Evolutionary conservation across 2,113 vertebrate species (phyloP), one percentile per base, ranked within the genome.

Genomic region (Poecilia latipinna): DNA sequence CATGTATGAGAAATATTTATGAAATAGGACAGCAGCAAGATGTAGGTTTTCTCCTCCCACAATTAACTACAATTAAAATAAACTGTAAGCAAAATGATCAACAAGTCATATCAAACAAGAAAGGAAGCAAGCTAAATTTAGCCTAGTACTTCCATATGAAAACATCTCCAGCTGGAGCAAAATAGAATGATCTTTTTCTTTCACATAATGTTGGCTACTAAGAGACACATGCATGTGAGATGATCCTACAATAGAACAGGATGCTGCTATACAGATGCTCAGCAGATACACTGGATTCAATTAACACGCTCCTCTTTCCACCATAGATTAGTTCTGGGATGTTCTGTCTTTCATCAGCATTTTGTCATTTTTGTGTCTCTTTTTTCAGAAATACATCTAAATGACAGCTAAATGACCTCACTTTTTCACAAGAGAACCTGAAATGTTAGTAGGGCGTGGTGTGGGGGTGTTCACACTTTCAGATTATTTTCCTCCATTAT

Each of bases 301-400:
- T 90, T 90, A 79, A 29, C 54, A 48, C 31, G 70, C 39, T 31
- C 42, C 44, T 60, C 79, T 74, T 31, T 72, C 66, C 44, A 71
- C 60, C 74, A 28, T 39, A 89, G 79, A 90, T 90, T 89, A 44
- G 75, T 87, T 90, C 72, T 86, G 83, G 80, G 78, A 75, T 75
- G 86, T 82, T 91, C 89, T 93, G 90, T 80, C 74, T 89, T 91
- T 82, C 37, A 90, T 92, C 86, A 86, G 75, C 77, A 63, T 72
- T 73, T 39, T 22, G 22, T 64, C 39, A 39, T 71, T 86, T 85
- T 82, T 67, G 60, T 75, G 62, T 37, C 15, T 57, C 48, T 15
- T 44, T 1, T 29, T 29, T 3, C 67, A 75, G 60, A 80, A 63
- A 62, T 76, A 51, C 26, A 31, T 81, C 78, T 1, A 8, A 5